These are phyloP conservation scores for Augochlora pura DNA, from an alignment of 1,140 invertebrate genomes.

Conservation along the genomic window DNA sequence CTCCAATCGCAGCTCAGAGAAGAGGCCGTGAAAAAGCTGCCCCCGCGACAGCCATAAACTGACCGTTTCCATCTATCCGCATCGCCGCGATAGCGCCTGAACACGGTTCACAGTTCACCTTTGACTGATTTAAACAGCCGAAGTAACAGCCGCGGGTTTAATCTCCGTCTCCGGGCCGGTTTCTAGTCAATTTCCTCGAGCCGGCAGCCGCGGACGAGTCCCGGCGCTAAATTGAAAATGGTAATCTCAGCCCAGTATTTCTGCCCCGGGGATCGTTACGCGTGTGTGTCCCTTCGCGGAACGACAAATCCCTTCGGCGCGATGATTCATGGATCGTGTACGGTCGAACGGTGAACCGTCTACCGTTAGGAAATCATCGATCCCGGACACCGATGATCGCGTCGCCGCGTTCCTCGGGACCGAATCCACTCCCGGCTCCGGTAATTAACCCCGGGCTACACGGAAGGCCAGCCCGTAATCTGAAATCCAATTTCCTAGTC, in stretches of 20 bases:
- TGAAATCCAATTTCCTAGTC: constrained; percentile 55
- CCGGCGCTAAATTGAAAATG: constrained; percentile 47
- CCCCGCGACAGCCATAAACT: too few relatives aligned
- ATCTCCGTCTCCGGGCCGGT: constrained; percentile 7
- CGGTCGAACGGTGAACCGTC: not conserved
- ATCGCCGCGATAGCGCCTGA: too few relatives aligned
- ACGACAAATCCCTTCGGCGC: not conserved
- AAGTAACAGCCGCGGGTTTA: constrained; percentile 25
- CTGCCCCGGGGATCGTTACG: not conserved
- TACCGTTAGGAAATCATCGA: not conserved
- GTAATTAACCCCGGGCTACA: constrained; percentile 13
- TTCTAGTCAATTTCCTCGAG: constrained; percentile 12
- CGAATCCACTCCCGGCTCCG: not conserved
- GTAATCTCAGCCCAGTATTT: constrained; percentile 27
- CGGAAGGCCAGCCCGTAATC: constrained; percentile 22
- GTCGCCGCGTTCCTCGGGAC: not conserved
- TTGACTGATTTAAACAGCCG: constrained; percentile 12
- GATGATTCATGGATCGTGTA: not conserved
- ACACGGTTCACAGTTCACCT: not conserved
- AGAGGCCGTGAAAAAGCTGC: too few relatives aligned
- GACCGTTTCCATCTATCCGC: too few relatives aligned
- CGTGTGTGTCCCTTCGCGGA: not conserved
- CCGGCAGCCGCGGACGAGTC: not conserved
- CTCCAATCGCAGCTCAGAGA: too few relatives aligned
- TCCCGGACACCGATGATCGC: too few relatives aligned